Evolutionary conservation across 2,797 vertebrate species (phyloP).

Genomic region (Phrynocephalus guinanensis): DNA sequence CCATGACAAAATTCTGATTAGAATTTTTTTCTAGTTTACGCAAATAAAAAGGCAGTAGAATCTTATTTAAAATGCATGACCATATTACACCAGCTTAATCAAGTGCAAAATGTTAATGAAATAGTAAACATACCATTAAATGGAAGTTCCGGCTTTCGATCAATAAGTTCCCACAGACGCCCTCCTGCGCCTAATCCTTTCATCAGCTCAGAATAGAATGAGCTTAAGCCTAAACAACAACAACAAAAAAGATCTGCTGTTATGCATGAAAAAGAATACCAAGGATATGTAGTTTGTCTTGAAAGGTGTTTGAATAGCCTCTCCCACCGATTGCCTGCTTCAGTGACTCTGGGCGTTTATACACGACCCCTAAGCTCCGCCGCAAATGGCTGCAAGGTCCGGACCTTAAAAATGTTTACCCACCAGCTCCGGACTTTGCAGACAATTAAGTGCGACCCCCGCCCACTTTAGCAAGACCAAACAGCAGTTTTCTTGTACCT

Average conservation of each 20-base stretch:
- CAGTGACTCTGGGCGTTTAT: background rate
- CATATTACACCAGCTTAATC: background rate
- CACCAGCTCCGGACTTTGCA: too few relatives aligned
- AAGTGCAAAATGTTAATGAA: constrained; percentile 19
- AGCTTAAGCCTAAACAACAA: constrained; percentile 86
- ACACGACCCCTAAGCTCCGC: too few relatives aligned
- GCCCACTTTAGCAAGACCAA: too few relatives aligned
- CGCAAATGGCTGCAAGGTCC: too few relatives aligned
- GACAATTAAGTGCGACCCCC: too few relatives aligned
- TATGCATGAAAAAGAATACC: constrained; percentile 30
- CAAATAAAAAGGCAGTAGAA: background rate
- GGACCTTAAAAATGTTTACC: too few relatives aligned
- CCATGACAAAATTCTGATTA: background rate
- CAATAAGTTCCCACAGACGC: constrained; percentile 93
- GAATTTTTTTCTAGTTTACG: background rate
- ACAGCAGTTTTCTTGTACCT: too few relatives aligned
- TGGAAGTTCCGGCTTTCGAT: constrained; percentile 89
- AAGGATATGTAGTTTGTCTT: constrained; percentile 30
- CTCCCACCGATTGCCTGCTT: background rate
- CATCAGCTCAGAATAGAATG: constrained; percentile 98
- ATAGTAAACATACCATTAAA: constrained; percentile 82
- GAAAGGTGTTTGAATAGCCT: background rate
- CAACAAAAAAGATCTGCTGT: constrained; percentile 14
- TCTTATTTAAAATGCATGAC: background rate
- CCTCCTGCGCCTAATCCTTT: constrained; percentile 94